Conservation (phyloP, 2,888 invertebrate species). For the Cerastoderma edule region DNA sequence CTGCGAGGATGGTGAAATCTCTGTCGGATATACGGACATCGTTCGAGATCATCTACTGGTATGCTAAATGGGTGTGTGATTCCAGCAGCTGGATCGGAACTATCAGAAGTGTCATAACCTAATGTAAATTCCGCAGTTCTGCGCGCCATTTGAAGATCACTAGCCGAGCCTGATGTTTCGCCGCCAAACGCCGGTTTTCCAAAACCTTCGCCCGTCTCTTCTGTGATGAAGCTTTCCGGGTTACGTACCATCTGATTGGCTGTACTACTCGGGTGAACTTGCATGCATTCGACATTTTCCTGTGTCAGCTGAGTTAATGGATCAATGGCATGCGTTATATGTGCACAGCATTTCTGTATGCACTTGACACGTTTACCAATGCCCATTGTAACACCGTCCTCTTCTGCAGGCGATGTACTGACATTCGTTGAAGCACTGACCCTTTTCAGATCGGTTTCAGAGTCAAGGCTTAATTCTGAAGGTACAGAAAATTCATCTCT, state of each 20-base stretch:
- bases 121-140: neutral
- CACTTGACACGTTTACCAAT: neutral
- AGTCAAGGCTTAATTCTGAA: neutral
- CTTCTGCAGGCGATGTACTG: neutral
- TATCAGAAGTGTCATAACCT: neutral
- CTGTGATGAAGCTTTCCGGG: neutral
- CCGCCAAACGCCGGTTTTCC: conserved; percentile 10
- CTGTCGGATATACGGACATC: neutral
- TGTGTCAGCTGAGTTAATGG: neutral
- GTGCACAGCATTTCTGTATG: neutral
- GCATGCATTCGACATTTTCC: neutral
- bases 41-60: neutral
- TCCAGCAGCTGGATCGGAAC: neutral
- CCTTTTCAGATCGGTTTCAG: neutral
- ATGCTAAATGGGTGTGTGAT: neutral
- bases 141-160: neutral
- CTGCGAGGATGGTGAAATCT: conserved; percentile 3
- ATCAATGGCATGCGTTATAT: neutral
- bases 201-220: conserved; percentile 1
- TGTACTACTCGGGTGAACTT: neutral
- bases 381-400: neutral
- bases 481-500: neutral
- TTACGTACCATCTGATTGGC: neutral
- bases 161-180: conserved; percentile 17
- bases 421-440: neutral